A percentile compares a stretch with the other conserved stretches of the same genome.
Conservation (phyloP, 2,797 vertebrate genomes). For the Rachycentron canadum region DNA sequence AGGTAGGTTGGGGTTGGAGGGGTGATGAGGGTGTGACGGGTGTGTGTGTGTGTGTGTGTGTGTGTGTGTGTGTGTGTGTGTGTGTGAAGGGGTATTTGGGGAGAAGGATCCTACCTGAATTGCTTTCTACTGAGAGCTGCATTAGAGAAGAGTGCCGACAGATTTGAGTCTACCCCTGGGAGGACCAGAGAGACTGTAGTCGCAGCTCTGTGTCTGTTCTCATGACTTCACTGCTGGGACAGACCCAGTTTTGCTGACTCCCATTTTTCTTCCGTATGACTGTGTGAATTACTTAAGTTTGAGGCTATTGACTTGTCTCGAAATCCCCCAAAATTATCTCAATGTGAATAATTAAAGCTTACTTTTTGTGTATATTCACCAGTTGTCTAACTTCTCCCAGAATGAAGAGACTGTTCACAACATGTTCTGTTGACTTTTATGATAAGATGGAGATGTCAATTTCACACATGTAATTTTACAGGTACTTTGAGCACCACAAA, state of each 20-base stretch:
- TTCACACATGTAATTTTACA: slow-evolving; percentile 2
- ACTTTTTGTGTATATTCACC: not conserved
- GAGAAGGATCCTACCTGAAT: slow-evolving; percentile 40
- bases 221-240: slow-evolving; percentile 73
- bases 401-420: slow-evolving; percentile 5
- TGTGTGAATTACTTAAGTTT: slow-evolving; percentile 23
- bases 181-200: slow-evolving; percentile 54
- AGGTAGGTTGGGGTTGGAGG: slow-evolving; percentile 44
- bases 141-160: slow-evolving; percentile 71
- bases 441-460: not conserved
- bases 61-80: slow-evolving; percentile 28
- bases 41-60: slow-evolving; percentile 17
- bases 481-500: slow-evolving; percentile 18
- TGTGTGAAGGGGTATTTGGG: slow-evolving; percentile 29
- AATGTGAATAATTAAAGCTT: not conserved
- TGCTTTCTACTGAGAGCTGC: slow-evolving; percentile 53
- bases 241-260: slow-evolving; percentile 59
- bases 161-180: slow-evolving; percentile 56
- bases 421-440: not conserved
- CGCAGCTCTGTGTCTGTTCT: slow-evolving; percentile 67
- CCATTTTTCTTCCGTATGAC: slow-evolving; percentile 34
- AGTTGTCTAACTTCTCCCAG: not conserved
- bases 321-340: not conserved
- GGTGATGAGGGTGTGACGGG: slow-evolving; percentile 22
- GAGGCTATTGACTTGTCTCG: slow-evolving; percentile 17